Conservation (phyloP, 2,797 vertebrate genomes). For the Cirrhinus mrigala region DNA sequence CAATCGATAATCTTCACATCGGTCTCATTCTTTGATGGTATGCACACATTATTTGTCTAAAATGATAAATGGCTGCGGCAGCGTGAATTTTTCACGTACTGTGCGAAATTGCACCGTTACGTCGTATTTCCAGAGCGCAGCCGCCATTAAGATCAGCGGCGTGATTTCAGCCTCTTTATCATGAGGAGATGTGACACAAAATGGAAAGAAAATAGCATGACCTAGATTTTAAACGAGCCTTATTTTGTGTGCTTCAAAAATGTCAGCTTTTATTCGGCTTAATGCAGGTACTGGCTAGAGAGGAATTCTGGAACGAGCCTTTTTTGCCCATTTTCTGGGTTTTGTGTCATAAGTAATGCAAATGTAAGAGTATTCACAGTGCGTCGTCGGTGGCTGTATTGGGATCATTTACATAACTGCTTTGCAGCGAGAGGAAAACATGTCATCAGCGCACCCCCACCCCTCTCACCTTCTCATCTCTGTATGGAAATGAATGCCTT, state of each 20-base stretch:
- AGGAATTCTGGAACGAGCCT: neutral
- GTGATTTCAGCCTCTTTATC: slow-evolving; percentile 15
- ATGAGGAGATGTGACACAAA: slow-evolving; percentile 1
- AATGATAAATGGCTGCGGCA: slow-evolving; percentile 6
- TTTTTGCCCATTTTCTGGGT: slow-evolving; percentile 20
- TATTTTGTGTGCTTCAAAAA: neutral
- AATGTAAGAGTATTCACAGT: slow-evolving; percentile 1
- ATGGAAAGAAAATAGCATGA: slow-evolving; percentile 24
- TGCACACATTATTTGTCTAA: neutral
- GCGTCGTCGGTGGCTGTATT: neutral
- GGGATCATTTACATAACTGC: slow-evolving; percentile 43
- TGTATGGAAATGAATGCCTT: slow-evolving; percentile 47
- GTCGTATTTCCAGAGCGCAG: neutral
- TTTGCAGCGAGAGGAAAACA: slow-evolving; percentile 39
- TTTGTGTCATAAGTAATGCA: neutral
- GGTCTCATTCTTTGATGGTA: neutral
- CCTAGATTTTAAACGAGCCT: slow-evolving; percentile 22
- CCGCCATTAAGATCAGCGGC: neutral
- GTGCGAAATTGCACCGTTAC: neutral
- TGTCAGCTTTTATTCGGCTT: neutral
- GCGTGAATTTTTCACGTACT: neutral
- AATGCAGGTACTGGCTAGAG: neutral
- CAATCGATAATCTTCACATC: slow-evolving; percentile 15
- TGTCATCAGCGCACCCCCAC: slow-evolving; percentile 8
- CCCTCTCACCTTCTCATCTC: slow-evolving; percentile 40